A percentile compares a stretch with the other conserved stretches of the same genome.
Conservation (phyloP, 2,888 invertebrate genomes). For the Drepanosiphum platanoidis region DNA sequence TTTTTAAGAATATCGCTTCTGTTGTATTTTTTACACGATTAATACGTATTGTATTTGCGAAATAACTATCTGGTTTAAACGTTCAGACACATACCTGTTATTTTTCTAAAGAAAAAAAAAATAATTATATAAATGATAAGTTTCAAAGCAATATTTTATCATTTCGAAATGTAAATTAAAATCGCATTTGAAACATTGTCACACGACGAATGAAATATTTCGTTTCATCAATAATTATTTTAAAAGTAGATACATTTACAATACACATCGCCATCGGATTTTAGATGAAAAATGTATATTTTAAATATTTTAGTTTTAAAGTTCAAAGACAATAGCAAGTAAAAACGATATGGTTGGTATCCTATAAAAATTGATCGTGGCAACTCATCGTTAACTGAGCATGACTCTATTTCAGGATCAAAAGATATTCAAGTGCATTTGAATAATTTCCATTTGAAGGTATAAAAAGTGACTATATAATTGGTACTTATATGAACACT, state of each 20-base stretch:
- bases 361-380: background rate
- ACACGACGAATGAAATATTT: background rate
- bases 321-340: background rate
- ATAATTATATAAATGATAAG: background rate
- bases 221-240: background rate
- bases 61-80: background rate
- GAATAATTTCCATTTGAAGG: background rate
- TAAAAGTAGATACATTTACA: background rate
- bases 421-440: background rate
- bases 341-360: background rate
- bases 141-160: background rate
- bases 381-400: background rate
- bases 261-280: too few relatives aligned
- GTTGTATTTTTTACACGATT: background rate
- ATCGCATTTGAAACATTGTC: background rate
- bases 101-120: background rate
- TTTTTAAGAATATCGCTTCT: conserved; percentile 11
- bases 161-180: background rate
- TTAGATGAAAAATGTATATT: background rate
- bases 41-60: conserved; percentile 17
- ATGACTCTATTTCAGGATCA: conserved; percentile 15
- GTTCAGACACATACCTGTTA: background rate
- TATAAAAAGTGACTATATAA: background rate
- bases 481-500: background rate
- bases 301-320: background rate